A percentile compares a stretch with the other conserved stretches of the same genome.
Conservation (phyloP, 2,888 invertebrate species). For the Gymnocheta viridis region DNA sequence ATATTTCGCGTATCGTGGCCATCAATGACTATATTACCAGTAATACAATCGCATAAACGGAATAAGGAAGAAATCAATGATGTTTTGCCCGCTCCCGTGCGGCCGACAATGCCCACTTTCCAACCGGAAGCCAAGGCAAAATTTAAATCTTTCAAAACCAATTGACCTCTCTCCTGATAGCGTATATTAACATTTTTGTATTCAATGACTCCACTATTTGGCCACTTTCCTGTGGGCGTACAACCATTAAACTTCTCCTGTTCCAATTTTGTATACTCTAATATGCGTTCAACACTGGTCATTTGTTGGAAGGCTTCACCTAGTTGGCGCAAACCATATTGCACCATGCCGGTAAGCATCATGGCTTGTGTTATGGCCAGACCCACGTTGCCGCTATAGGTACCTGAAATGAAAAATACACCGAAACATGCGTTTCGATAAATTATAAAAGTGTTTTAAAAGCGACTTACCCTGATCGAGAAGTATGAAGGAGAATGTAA, state of each 20-base stretch:
- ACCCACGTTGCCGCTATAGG: slow-evolving; percentile 87
- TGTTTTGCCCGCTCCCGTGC: slow-evolving; percentile 93
- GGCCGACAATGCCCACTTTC: slow-evolving; percentile 90
- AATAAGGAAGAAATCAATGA: slow-evolving; percentile 91
- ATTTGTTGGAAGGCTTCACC: slow-evolving; percentile 88
- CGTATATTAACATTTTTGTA: slow-evolving; percentile 84
- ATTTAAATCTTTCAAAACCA: slow-evolving; percentile 89
- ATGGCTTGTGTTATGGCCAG: slow-evolving; percentile 87
- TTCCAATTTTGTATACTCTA: slow-evolving; percentile 88
- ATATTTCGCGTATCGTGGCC: slow-evolving; percentile 84
- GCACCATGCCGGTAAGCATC: slow-evolving; percentile 88
- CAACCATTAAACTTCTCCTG: slow-evolving; percentile 83
- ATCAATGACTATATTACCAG: slow-evolving; percentile 89
- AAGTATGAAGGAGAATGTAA: slow-evolving; percentile 86
- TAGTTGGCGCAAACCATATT: slow-evolving; percentile 86
- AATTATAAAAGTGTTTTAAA: too few species aligned
- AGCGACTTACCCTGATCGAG: slow-evolving; percentile 83
- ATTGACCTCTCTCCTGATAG: slow-evolving; percentile 84
- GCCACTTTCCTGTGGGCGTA: slow-evolving; percentile 86
- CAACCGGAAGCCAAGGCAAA: slow-evolving; percentile 86
- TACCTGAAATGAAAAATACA: slow-evolving; percentile 71
- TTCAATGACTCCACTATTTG: slow-evolving; percentile 84
- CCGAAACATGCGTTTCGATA: neutral
- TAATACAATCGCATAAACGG: slow-evolving; percentile 86
- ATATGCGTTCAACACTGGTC: slow-evolving; percentile 88